Evolutionary conservation across 2,888 invertebrate species (phyloP).

Genomic region (Odontocerum albicorne): DNA sequence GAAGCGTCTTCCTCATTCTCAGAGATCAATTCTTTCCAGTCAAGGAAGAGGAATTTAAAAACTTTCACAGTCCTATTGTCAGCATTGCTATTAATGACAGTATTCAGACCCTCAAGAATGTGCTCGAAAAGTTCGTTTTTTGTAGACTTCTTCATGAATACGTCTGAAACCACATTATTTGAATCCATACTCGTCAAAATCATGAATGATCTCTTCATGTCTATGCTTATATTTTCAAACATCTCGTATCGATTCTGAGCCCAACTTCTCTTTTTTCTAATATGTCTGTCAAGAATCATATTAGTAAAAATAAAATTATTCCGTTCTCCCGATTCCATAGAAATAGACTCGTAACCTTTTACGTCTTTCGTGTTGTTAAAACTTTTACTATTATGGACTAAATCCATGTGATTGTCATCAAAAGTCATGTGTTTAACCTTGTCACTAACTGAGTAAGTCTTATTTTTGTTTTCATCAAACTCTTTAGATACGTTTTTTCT

Average conservation of each 20-base stretch:
- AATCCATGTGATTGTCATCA: no score
- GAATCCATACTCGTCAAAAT: conserved; percentile 35
- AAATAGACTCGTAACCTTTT: no score
- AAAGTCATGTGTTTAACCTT: no score
- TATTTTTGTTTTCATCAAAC: no score
- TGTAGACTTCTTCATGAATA: conserved; percentile 24
- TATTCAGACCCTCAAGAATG: conserved; percentile 34
- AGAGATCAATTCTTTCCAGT: conserved; percentile 42
- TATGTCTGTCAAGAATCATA: no score
- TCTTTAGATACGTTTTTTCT: no score
- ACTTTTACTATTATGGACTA: no score
- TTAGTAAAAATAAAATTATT: no score
- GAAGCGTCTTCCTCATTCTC: conserved; percentile 36
- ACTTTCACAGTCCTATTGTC: conserved; percentile 29
- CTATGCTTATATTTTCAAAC: conserved; percentile 34
- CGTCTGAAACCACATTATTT: conserved; percentile 24
- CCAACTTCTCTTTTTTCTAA: conserved; percentile 24
- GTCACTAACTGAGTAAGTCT: no score
- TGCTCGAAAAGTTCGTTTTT: conserved; percentile 35
- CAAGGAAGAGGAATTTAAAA: conserved; percentile 42
- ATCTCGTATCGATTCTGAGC: conserved; percentile 30
- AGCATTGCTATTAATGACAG: conserved; percentile 16
- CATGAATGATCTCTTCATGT: conserved; percentile 35
- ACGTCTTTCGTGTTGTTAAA: no score
- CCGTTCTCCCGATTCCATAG: no score